Evolutionary conservation across 2,113 vertebrate genomes (phyloP), one percentile per base, ranked within the genome.

Genomic region (Chaetodon trifascialis): DNA sequence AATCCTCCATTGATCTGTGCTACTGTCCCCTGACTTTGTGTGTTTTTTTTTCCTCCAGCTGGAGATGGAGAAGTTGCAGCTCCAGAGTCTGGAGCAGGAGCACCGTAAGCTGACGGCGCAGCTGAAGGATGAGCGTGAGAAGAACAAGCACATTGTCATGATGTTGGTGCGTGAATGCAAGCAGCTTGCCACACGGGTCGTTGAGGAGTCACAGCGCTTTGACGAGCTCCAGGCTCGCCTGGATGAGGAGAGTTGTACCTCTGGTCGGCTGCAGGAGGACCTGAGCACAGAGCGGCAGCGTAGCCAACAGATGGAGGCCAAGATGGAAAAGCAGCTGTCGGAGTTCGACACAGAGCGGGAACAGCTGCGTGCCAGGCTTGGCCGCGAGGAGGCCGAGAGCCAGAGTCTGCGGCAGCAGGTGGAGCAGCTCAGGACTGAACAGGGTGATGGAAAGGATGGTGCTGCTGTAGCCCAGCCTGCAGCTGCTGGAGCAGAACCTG

Each of bases 101-200:
- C 98, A 99, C 83, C 96, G 96, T 79, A 97, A 97, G 88, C 94
- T 99, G 51, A 95, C 96, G 0, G 92, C 96, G 56, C 96, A 96
- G 91, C 95, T 99, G 46, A 98, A 99, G 86, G 98, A 99, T 54
- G 98, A 99, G 82, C 96, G 97, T 0, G 96, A 97, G 88, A 99
- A 99, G 95, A 99, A 98, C 90, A 99, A 99, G 82, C 98, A 99
- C 5, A 96, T 99, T 40, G 97, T 99, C 12, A 94, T 98, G 93
- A 98, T 99, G 97, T 92, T 99, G 64, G 97, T 99, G 69, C 97
- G 97, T 25, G 98, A 99, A 90, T 99, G 97, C 84, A 99, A 99
- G 82, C 98, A 98, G 92, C 95, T 99, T 19, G 97, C 97, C 0
- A 94, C 96, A 14, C 97, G 95, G 70, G 96, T 98, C 75, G 94